Conservation (phyloP, 2,797 vertebrate species). For the Carcharodon carcharias region DNA sequence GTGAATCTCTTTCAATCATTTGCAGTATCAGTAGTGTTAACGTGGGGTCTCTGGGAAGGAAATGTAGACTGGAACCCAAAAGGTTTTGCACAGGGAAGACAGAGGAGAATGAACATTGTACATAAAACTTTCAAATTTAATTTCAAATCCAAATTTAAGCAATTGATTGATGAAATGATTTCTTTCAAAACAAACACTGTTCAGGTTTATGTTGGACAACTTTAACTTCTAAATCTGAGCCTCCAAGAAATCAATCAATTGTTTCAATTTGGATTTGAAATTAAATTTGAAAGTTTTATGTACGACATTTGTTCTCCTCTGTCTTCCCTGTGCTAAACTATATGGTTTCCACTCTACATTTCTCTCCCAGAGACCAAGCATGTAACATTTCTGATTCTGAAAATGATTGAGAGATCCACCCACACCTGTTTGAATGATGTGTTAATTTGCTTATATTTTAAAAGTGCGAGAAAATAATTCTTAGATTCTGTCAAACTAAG, state of each 20-base stretch:
- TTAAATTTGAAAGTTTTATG: not conserved
- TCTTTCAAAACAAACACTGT: not conserved
- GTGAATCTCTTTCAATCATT: not conserved
- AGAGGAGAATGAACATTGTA: not conserved
- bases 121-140: not conserved
- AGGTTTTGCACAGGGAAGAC: not conserved
- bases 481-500: not conserved
- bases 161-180: not conserved
- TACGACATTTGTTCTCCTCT: not conserved
- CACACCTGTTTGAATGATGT: not conserved
- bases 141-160: not conserved
- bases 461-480: not conserved
- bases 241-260: not conserved
- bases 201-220: not conserved
- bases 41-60: not conserved
- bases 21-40: not conserved
- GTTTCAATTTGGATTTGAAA: not conserved
- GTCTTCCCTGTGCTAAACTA: not conserved
- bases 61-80: not conserved
- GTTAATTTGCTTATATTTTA: not conserved
- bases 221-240: not conserved
- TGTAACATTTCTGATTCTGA: not conserved
- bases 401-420: not conserved
- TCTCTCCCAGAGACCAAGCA: not conserved
- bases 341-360: not conserved